phyloP scores from a whole-genome alignment of 1,140 invertebrate species.

The Oryzaephilus surinamensis region DNA sequence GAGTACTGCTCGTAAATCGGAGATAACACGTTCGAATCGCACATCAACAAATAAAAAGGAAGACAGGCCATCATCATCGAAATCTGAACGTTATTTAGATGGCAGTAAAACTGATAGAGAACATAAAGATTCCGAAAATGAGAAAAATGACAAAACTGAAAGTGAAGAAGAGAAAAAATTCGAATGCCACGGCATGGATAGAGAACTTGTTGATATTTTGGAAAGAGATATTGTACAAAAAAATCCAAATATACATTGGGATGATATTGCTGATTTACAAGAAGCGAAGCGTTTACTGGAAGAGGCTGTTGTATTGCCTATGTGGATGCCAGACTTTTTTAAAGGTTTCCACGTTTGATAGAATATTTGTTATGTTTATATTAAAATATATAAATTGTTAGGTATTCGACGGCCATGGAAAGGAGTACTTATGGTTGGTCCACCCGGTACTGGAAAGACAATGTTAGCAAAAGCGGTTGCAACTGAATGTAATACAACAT shows the following conservation, averaged over 20 bases:
- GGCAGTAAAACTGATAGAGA: conserved; percentile 21
- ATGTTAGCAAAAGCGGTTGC: conserved; percentile 99
- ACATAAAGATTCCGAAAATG: conserved; percentile 40
- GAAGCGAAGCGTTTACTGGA: conserved; percentile 92
- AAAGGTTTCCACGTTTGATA: conserved; percentile 44
- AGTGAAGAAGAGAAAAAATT: conserved; percentile 80
- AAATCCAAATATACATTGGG: conserved; percentile 94
- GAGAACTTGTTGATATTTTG: conserved; percentile 87
- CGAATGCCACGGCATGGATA: conserved; percentile 80
- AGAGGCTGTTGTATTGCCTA: conserved; percentile 95
- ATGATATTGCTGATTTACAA: conserved; percentile 92
- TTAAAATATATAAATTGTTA: conserved; percentile 11
- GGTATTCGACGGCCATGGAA: conserved; percentile 78
- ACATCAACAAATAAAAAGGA: conserved; percentile 26
- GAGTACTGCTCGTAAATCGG: conserved; percentile 22
- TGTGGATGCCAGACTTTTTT: conserved; percentile 98
- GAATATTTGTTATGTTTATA: conserved; percentile 6
- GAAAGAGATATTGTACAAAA: conserved; percentile 97
- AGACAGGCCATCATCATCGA: conserved; percentile 33
- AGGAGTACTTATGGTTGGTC: conserved; percentile 95
- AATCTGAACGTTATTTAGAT: conserved; percentile 23
- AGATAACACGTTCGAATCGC: conserved; percentile 9
- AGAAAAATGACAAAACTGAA: conserved; percentile 57
- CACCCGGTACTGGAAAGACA: conserved; percentile 96
- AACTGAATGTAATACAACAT: conserved; percentile 97